phyloP scores from a whole-genome alignment of 2,113 vertebrate species.

The Calyptommatus sinebrachiatus region DNA sequence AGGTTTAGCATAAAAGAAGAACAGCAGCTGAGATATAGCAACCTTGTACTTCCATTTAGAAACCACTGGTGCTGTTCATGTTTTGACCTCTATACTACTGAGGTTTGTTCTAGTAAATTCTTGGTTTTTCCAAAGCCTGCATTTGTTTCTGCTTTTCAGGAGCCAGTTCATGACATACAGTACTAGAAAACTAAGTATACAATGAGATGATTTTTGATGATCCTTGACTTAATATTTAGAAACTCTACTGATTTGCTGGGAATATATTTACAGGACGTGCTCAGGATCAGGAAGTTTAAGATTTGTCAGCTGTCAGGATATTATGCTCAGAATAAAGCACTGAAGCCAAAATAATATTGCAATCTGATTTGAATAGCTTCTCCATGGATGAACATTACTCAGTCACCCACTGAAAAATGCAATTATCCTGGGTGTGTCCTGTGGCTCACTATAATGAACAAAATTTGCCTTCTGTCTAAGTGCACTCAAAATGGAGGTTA shows the following conservation, averaged over 20 bases:
- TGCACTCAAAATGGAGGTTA: neutral
- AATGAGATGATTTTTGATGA: no score
- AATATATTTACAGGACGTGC: neutral
- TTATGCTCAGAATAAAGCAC: conserved; percentile 47
- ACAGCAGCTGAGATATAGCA: no score
- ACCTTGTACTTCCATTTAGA: no score
- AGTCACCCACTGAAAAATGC: neutral
- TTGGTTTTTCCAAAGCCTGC: no score
- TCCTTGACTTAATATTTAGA: neutral
- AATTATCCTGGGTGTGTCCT: conserved; percentile 22
- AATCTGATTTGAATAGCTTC: conserved; percentile 25
- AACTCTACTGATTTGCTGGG: neutral
- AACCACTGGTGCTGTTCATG: no score
- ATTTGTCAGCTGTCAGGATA: conserved; percentile 51
- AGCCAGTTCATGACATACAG: no score
- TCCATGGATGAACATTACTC: neutral
- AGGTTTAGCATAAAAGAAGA: no score
- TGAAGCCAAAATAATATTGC: conserved; percentile 28
- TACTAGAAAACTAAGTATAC: no score
- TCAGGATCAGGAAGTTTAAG: conserved; percentile 37
- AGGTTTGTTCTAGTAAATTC: no score
- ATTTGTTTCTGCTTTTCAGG: no score
- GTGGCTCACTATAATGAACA: neutral
- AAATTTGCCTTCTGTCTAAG: neutral
- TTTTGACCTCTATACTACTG: no score